A percentile compares a stretch with the other conserved stretches of the same genome.
These are phyloP conservation scores for Yponomeuta malinellus DNA, from an alignment of 2,888 invertebrate species.

Conservation along the genomic window DNA sequence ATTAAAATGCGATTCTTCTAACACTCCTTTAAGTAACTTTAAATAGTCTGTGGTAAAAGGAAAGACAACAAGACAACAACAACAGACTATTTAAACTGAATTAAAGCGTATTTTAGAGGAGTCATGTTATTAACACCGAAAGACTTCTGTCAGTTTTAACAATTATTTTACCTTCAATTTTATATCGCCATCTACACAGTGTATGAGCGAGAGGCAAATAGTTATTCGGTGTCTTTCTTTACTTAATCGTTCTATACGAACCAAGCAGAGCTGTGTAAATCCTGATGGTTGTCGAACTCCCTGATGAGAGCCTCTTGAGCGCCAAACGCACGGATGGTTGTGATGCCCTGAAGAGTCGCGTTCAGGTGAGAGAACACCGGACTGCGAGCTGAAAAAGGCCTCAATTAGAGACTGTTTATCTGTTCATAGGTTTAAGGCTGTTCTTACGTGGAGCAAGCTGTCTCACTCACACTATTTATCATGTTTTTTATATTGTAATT, in stretches of 20 bases:
- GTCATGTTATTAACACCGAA: neutral
- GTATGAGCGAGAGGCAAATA: neutral
- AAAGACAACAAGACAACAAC: too few species aligned
- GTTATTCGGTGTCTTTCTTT: too few species aligned
- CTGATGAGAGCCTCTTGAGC: conserved; percentile 85
- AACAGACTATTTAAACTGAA: neutral
- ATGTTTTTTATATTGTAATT: too few species aligned
- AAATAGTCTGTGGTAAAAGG: too few species aligned
- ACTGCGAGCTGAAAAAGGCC: conserved; percentile 81
- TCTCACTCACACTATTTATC: too few species aligned
- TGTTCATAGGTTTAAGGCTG: too few species aligned
- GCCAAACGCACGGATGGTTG: conserved; percentile 92
- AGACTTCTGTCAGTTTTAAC: neutral
- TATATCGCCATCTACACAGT: neutral
- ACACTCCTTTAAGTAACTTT: too few species aligned
- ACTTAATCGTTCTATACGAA: too few species aligned
- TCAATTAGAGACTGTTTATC: neutral
- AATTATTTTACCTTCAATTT: neutral
- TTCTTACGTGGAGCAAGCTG: too few species aligned
- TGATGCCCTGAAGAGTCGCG: conserved; percentile 91
- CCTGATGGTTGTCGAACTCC: conserved; percentile 89
- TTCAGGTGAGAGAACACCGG: conserved; percentile 97
- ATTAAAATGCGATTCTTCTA: too few species aligned
- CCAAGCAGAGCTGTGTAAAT: conserved; percentile 93
- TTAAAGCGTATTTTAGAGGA: neutral